Evolutionary conservation across 2,797 vertebrate species (phyloP).

Genomic region (Gallirallus australis): DNA sequence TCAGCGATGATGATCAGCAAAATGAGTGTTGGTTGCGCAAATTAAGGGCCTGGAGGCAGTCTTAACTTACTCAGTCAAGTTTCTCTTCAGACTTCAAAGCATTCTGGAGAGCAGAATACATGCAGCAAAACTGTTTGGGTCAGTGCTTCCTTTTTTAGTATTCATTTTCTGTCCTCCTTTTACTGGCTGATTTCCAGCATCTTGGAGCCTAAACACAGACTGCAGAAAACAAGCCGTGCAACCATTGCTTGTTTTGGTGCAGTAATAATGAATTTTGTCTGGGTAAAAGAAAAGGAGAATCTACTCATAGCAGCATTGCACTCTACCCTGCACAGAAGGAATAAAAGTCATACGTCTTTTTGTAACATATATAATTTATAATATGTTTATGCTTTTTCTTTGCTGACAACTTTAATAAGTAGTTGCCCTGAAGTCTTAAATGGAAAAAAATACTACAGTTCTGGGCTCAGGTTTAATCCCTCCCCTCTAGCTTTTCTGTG

Average conservation of each 20-base stretch:
- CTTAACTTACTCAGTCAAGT: neutral
- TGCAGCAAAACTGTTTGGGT: constrained; percentile 57
- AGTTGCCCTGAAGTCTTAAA: neutral
- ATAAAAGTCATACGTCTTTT: neutral
- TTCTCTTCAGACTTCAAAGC: constrained; percentile 62
- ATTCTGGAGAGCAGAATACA: constrained; percentile 57
- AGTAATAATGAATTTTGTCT: constrained; percentile 63
- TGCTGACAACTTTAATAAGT: constrained; percentile 24
- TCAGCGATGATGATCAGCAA: constrained; percentile 1
- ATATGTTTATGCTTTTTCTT: constrained; percentile 1
- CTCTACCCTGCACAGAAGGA: constrained; percentile 1
- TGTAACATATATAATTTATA: constrained; percentile 1
- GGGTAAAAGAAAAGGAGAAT: neutral
- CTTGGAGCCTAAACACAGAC: constrained; percentile 64
- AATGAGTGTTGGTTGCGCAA: constrained; percentile 49
- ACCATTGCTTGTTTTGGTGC: constrained; percentile 34
- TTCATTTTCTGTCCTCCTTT: constrained; percentile 66
- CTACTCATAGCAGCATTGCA: neutral
- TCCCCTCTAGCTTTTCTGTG: constrained; percentile 31
- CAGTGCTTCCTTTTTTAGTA: constrained; percentile 54
- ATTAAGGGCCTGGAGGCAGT: constrained; percentile 47
- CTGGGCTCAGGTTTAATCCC: constrained; percentile 58
- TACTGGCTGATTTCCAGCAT: constrained; percentile 55
- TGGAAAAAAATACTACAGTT: constrained; percentile 55
- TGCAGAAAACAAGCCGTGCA: constrained; percentile 64